phyloP scores from a whole-genome alignment of 2,113 vertebrate genomes.

The Anhinga rufa region DNA sequence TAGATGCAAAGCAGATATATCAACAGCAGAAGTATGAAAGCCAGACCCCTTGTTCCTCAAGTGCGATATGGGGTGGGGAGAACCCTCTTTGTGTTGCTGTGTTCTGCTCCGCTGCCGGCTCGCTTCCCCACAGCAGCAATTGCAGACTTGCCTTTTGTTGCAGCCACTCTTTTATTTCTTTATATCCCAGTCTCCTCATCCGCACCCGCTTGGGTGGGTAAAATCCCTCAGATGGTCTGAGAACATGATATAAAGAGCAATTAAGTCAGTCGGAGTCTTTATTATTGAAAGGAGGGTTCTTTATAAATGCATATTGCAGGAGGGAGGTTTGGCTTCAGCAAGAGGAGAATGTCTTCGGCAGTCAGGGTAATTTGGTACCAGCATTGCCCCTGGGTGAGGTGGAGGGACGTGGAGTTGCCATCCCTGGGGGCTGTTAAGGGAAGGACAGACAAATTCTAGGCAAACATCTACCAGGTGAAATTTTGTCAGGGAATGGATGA shows the following conservation, averaged over 20 bases:
- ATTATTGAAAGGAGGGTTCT: background rate
- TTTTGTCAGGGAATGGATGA: background rate
- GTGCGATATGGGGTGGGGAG: background rate
- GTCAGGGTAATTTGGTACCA: background rate
- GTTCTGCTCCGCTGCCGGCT: background rate
- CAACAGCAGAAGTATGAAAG: background rate
- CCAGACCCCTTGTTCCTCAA: background rate
- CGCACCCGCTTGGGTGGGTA: background rate
- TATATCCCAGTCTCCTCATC: background rate
- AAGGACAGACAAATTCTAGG: background rate
- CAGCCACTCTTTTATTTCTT: background rate
- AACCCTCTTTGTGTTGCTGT: background rate
- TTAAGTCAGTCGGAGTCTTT: background rate
- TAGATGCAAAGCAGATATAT: conserved; percentile 18
- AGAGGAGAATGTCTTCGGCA: background rate
- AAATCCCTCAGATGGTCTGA: background rate
- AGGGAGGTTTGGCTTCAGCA: background rate
- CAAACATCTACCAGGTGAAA: background rate
- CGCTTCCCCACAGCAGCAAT: background rate
- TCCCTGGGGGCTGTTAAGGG: background rate
- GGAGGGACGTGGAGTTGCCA: background rate
- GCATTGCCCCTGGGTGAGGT: background rate
- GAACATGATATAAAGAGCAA: background rate
- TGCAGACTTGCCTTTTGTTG: background rate
- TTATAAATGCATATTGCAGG: background rate